Base-by-base conservation (phyloP, 2,797 vertebrate genomes). In the Hyperoplus lanceolatus region DNA sequence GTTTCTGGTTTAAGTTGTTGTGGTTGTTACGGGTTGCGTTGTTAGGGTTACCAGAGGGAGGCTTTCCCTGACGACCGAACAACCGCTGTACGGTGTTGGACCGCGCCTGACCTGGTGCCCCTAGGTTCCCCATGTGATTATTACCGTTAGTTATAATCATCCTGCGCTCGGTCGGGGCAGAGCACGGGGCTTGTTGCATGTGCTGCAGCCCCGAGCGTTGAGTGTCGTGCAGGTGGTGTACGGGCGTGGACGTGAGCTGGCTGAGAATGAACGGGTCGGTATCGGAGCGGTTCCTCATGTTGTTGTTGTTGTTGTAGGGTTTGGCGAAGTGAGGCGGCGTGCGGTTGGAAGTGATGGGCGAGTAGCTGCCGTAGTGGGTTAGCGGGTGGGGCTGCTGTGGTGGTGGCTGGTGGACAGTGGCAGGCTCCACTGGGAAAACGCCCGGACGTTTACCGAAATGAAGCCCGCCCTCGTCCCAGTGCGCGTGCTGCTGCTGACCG, bases 241-340 rank as follows among this genome's bases (percentile, higher is more conserved):
- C 48, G 0, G 96, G 95, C 0, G 95, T 95, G 41, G 95, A 95
- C 0, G 92, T 89, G 16, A 96, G 65, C 81, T 96, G 96, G 87
- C 97, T 97, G 29, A 97, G 96, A 76, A 99, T 96, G 81, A 98
- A 97, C 0, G 98, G 97, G 68, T 99, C 96, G 0, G 98, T 99
- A 38, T 97, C 97, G 0, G 97, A 98, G 59, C 96, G 96, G 81
- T 97, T 97, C 5, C 94, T 93, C 54, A 88, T 77, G 78, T 91
- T 90, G 76, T 94, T 92, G 41, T 92, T 91, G 73, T 92, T 91
- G 73, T 87, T 86, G 1, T 82, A 84, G 0, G 93, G 90, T 80
- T 92, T 96, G 58, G 93, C 90, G 8, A 92, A 64, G 64, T 80
- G 91, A n/a, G 78, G 50, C 18, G 89, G 85, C 0, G 79, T 79